Conservation (phyloP, 2,888 invertebrate species). For the Spialia ferax region DNA sequence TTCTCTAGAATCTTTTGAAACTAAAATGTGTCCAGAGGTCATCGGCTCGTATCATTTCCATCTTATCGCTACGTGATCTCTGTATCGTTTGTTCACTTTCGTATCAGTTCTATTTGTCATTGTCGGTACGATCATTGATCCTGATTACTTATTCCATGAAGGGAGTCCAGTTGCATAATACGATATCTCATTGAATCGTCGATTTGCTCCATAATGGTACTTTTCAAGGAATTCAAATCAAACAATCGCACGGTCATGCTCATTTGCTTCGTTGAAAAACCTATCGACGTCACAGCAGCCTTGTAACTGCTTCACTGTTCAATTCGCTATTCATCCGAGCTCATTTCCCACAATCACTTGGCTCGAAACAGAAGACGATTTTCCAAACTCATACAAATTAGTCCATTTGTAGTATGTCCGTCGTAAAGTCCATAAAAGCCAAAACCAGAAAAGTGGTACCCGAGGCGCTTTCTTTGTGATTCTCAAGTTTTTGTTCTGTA, state of each 20-base stretch:
- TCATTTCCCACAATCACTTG: conserved; percentile 18
- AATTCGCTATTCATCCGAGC: conserved; percentile 17
- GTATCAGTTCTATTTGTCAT: conserved; percentile 27
- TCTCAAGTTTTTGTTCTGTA: conserved; percentile 40
- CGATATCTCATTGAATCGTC: conserved; percentile 56
- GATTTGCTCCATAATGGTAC: conserved; percentile 56
- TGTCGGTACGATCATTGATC: conserved; percentile 27
- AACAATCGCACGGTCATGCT: conserved; percentile 59
- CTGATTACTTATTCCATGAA: conserved; percentile 13
- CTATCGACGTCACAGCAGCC: conserved; percentile 31
- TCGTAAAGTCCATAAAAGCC: conserved; percentile 18
- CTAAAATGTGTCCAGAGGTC: conserved; percentile 24
- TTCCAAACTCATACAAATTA: conserved; percentile 25
- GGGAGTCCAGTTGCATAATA: conserved; percentile 33
- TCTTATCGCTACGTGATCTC: conserved; percentile 30
- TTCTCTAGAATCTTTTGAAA: conserved; percentile 6
- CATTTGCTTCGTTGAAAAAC: conserved; percentile 56
- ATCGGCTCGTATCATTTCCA: conserved; percentile 27
- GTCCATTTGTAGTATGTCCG: conserved; percentile 14
- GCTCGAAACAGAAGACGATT: conserved; percentile 16
- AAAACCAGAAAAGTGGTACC: conserved; percentile 40
- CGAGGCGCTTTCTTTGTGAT: conserved; percentile 43
- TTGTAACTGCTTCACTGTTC: conserved; percentile 14
- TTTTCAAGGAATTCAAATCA: conserved; percentile 62
- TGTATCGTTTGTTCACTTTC: conserved; percentile 30